Base-by-base conservation (phyloP, 2,113 vertebrate species). In the Periophthalmodon schlosseri region DNA sequence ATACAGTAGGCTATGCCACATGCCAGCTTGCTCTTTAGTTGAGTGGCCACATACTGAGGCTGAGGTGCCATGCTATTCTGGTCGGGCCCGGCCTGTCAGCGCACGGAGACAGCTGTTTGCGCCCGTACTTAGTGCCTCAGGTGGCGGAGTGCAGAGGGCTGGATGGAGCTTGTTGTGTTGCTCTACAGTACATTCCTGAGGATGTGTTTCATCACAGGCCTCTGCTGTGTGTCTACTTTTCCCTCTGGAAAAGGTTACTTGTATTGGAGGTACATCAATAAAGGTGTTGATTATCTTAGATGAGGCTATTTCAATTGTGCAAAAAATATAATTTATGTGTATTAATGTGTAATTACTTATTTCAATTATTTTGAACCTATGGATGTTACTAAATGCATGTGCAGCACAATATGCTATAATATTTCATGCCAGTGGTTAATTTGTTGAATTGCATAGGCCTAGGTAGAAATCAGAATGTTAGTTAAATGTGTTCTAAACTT, bases 111-210 rank as follows among this genome's bases (percentile, higher is more conserved):
- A 81, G 75, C 81, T 77, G 68, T 65, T 76, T 65, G 63, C 34
- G 36, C 63, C 34, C 20, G 63, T 65, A 65, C 34, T 65, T 65
- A n/a, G 4, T 65, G 63, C 63, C 63, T 65, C 34, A 65, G 63
- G 63, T 44, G 63, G 34, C 39, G 63, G 33, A 65, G 33, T 21
- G 63, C 36, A 44, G 18, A 65, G 63, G 57, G 49, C 39, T 52
- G 39, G 39, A 7, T 44, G 44, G 69, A 75, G 70, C 69, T 75
- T 73, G 73, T 79, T 76, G 46, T 65, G 68, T 68, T 81, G 61
- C 64, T 69, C 36, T 72, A 47, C 28, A 67, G 78, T 71, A 69
- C 75, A 84, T 83, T 86, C 84, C 78, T 67, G 1, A 77, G 67
- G 46, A 76, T 77, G 52, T 77, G 56, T 71, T 70, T 72, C 72